Conservation (phyloP, 2,888 invertebrate species). For the Cepaea hortensis region DNA sequence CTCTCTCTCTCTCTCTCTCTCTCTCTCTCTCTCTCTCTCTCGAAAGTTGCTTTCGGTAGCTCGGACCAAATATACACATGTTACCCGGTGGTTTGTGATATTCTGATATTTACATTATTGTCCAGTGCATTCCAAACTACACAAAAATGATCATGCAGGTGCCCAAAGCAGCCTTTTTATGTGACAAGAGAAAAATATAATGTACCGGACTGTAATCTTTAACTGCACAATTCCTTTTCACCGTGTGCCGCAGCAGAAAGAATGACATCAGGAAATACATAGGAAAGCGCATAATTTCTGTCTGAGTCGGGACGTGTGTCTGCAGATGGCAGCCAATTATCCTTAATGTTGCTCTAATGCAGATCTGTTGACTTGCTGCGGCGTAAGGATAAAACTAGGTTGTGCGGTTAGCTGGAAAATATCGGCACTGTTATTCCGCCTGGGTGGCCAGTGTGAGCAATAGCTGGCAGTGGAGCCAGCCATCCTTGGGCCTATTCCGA, state of each 20-base stretch:
- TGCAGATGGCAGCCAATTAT: slow-evolving; percentile 25
- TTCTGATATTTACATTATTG: no score
- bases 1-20: no score
- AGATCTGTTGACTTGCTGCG: slow-evolving; percentile 26
- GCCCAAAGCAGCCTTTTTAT: no score
- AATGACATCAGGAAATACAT: background rate
- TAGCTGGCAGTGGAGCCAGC: background rate
- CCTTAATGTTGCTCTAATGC: slow-evolving; percentile 20
- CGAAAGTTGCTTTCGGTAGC: no score
- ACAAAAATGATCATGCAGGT: no score
- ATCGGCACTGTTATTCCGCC: slow-evolving; percentile 21
- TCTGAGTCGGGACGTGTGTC: slow-evolving; percentile 1
- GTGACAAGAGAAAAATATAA: no score
- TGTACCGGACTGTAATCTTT: no score
- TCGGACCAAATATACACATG: no score
- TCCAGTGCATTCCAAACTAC: no score
- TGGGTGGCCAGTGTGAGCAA: background rate
- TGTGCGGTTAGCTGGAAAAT: background rate
- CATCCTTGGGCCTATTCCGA: slow-evolving; percentile 21
- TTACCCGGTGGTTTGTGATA: no score
- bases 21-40: no score
- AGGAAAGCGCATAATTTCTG: background rate
- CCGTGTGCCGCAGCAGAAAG: background rate
- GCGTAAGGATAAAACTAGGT: background rate
- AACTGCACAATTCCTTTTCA: no score